Evolutionary conservation across 2,888 invertebrate species (phyloP).

Genomic region (Cyrtodaria siliqua): DNA sequence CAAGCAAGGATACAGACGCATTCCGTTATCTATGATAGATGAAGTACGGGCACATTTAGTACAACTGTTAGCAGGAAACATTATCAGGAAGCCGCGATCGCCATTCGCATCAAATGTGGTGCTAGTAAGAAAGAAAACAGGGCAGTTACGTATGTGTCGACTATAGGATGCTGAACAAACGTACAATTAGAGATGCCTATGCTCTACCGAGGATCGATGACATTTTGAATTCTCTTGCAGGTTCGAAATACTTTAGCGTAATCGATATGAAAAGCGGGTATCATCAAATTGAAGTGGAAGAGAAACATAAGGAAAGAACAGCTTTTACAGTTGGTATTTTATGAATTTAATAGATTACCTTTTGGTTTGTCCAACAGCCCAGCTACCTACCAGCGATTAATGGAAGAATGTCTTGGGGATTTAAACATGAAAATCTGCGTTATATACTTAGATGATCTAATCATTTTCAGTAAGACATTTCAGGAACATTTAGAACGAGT

Average conservation of each 20-base stretch:
- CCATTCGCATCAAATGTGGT: constrained; percentile 58
- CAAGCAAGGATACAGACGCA: constrained; percentile 47
- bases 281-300: constrained; percentile 52
- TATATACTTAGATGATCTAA: constrained; percentile 63
- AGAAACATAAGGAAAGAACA: constrained; percentile 47
- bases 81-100: constrained; percentile 50
- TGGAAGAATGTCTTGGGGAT: constrained; percentile 49
- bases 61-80: constrained; percentile 46
- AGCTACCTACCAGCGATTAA: constrained; percentile 44
- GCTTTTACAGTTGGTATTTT: constrained; percentile 60
- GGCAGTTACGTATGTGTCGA: constrained; percentile 54
- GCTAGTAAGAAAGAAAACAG: constrained; percentile 50
- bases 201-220: constrained; percentile 62
- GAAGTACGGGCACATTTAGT: constrained; percentile 57
- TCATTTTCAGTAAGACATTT: constrained; percentile 46
- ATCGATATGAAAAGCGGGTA: constrained; percentile 46
- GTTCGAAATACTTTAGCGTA: constrained; percentile 36
- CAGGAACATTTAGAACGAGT: constrained; percentile 48
- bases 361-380: constrained; percentile 53
- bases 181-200: constrained; percentile 57
- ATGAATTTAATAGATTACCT: constrained; percentile 50
- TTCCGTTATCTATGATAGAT: constrained; percentile 59
- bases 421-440: constrained; percentile 47
- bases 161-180: constrained; percentile 43
- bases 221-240: constrained; percentile 43